Percentiles rank a stretch among this genome's conserved stretches.
Evolutionary conservation across 2,888 invertebrate genomes (phyloP).

Genomic region (Pheosia tremula): DNA sequence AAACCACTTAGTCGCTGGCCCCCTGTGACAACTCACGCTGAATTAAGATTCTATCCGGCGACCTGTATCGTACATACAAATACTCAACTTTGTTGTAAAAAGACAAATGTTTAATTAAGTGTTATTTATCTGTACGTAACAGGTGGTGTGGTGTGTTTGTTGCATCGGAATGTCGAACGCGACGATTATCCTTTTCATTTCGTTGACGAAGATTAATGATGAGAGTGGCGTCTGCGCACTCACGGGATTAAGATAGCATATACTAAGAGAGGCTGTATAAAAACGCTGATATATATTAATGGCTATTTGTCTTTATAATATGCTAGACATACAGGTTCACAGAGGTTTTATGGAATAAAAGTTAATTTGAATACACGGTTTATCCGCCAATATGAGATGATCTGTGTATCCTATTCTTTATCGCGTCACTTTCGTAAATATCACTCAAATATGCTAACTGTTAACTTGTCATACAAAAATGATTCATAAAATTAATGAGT

Average conservation of each 20-base stretch:
- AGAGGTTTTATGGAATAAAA: neutral
- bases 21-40: constrained; percentile 49
- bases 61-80: constrained; percentile 34
- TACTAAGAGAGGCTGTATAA: neutral
- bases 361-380: neutral
- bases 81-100: constrained; percentile 46
- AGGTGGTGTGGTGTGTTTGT: constrained; percentile 25
- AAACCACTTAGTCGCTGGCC: constrained; percentile 59
- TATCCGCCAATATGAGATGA: neutral
- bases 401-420: neutral
- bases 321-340: neutral
- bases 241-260: neutral
- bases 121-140: constrained; percentile 39
- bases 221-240: neutral
- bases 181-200: constrained; percentile 11
- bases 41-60: constrained; percentile 43
- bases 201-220: constrained; percentile 3
- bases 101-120: constrained; percentile 49
- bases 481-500: neutral
- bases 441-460: neutral
- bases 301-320: neutral
- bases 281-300: constrained; percentile 2
- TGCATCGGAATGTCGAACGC: constrained; percentile 2
- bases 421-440: neutral
- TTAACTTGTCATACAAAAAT: too few relatives aligned